Evolutionary conservation across 1,140 invertebrate genomes (phyloP), one percentile per base, ranked within the genome.

Genomic region (Charaxes varanes): DNA sequence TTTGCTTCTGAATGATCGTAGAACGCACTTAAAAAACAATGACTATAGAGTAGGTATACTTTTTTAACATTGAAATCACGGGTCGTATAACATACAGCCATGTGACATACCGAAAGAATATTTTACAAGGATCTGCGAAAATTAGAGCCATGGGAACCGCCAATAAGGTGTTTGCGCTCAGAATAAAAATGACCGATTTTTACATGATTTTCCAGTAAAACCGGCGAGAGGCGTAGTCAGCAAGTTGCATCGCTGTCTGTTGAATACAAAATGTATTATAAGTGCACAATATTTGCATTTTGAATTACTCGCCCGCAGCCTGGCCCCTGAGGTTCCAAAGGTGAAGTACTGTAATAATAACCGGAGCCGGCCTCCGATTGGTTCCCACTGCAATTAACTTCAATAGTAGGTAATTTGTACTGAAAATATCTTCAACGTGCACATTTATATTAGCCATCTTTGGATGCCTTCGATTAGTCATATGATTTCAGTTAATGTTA

Each of bases 211-310:
- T 59, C 54, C 74, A 62, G 74, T 79, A 77, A 78, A 77, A 59
- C 59, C 47, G 62, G 59, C 67, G 58, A 67, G 61, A 76, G 70
- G 66, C 73, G 69, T 67, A 59, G 57, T 41, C 54, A 42, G 46
- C 57, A 34, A 54, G 45, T 61, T 67, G 67, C 63, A 68, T 38
- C 31, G 63, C 35, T 50, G 61, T 41, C 47, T 41, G 37, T 52
- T 62, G 78, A 82, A 82, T 82, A 82, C 78, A 55, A 74, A 80
- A 72, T 67, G 58, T 54, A 63, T 71, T 69, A 66, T 76, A 76
- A 71, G 60, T 79, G 71, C 71, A 71, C 49, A 71, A 61, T 69
- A 82, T 82, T 82, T 76, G 70, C 76, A 82, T 82, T 76, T 73
- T 67, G 78, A 77, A 79, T 82, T 78, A 72, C 72, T 63, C 69